Base-by-base conservation (phyloP, 2,888 invertebrate species). In the Lepidonotus clava region DNA sequence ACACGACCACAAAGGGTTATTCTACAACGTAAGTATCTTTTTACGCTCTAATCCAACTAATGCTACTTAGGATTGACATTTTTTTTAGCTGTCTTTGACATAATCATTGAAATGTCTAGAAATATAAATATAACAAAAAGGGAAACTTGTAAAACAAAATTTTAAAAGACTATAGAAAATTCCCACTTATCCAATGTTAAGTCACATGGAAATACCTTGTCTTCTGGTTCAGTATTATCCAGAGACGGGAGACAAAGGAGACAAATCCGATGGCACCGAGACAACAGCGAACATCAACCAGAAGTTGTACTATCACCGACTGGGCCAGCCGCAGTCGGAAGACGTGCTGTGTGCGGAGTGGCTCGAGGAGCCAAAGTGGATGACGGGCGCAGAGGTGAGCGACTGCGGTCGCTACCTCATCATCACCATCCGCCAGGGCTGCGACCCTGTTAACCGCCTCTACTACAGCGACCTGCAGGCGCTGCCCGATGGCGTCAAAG, bases 381-480 rank as follows among this genome's bases (percentile, higher is more conserved):
- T 97, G 95, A 97, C 98, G 98, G 96, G 96, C 88, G 97, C 97
- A 18, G 95, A 96, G 91, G 97, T 99, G 85, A 97, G 97, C 11
- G 97, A 98, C 93, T 98, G 98, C 95, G 99, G 99, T 4, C 92
- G 96, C 66, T 99, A 98, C 95, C 95, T 99, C 90, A 95, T 99
- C 53, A 95, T 99, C 91, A 96, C 96, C 0, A 96, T 98, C 28
- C 96, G 96, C 88, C 97, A 97, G 94, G 98, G 98, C 91, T 98
- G 98, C 93, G 94, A 95, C 84, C 97, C 98, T 89, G 97, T 98
- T 95, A 98, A 98, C 95, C 95, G 97, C 92, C 95, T 98, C 85
- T 98, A 96, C 95, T 98, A 96, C 95, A 96, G 97, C 6, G 96
- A 97, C 94, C 95, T 99, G 84, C 94, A 95, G 90, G 91, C 91